A percentile compares a stretch with the other conserved stretches of the same genome.
Evolutionary conservation across 2,797 vertebrate species (phyloP).

Genomic region (Pseudotriccus pelzelni): DNA sequence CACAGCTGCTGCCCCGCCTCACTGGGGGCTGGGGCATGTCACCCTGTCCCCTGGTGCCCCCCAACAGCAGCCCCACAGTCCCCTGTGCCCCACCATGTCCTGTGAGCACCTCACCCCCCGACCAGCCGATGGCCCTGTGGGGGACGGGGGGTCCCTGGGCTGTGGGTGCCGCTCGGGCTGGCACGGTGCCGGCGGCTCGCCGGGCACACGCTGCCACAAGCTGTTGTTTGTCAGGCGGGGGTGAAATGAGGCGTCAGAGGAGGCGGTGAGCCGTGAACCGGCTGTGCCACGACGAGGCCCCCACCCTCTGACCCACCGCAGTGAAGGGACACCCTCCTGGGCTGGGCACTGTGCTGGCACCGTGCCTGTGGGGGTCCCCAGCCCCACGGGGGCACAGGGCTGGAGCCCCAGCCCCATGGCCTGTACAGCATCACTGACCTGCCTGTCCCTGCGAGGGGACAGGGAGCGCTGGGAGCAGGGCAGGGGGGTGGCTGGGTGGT

Average conservation of each 20-base stretch:
- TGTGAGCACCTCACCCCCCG: not conserved
- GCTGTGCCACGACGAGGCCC: not conserved
- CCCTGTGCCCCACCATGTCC: not conserved
- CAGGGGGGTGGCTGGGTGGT: fast-evolving
- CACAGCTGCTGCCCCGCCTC: not conserved
- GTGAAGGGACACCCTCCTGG: not conserved
- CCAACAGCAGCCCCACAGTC: fast-evolving
- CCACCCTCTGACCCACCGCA: fast-evolving
- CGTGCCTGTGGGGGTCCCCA: fast-evolving
- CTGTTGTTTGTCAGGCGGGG: constrained; percentile 47
- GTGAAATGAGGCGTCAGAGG: constrained; percentile 46
- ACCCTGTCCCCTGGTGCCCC: not conserved
- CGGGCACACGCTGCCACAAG: not conserved
- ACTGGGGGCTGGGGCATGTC: not conserved
- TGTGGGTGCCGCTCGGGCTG: not conserved
- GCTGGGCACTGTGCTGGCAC: not conserved
- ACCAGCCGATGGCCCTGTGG: fast-evolving
- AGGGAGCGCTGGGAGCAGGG: fast-evolving
- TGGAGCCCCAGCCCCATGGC: not conserved
- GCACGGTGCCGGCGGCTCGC: not conserved
- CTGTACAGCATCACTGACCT: fast-evolving
- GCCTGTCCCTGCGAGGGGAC: not conserved
- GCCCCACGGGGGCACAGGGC: fast-evolving
- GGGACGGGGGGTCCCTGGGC: not conserved
- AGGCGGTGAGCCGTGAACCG: constrained; percentile 17